Evolutionary conservation across 2,797 vertebrate genomes (phyloP), one percentile per base, ranked within the genome.

Genomic region (Oophaga sylvatica): DNA sequence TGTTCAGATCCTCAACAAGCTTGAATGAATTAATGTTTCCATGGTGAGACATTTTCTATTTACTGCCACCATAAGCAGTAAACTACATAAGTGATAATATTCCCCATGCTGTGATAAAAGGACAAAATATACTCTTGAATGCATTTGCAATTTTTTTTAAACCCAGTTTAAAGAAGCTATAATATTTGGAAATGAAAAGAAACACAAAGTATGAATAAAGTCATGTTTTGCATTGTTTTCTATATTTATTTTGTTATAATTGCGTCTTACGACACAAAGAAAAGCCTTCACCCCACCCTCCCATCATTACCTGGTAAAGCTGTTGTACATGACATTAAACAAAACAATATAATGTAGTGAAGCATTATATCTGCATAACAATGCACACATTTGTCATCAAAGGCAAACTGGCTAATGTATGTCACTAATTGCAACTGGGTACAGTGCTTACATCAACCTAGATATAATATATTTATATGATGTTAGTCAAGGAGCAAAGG

Each of bases 1-100:
- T 81, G 67, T 65, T 81, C 59, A 81, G 5, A 5, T 76, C 13
- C 60, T 60, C 59, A 87, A 48, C 59, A 87, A 87, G 85, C 80
- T 56, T 56, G 57, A 65, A 76, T 65, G 59, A 87, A 76, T 81
- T 29, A 87, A 75, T 81, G 85, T 87, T 82, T 75, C 59, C 70
- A 76, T 35, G 41, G 68, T 53, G 65, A 87, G 53, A 59, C 57
- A 62, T 87, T 87, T 87, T 87, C 60, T 26, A 63, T 81, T 81
- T 75, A 62, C 20, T 80, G 84, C 2, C 19, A 63, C 12, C 86
- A 13, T 73, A 78, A 6, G 73, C 3, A 82, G n/a, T 45, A 83
- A 48, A 11, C 85, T 90, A 88, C 0, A 56, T 1, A 63, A 75
- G 81, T 62, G 77, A 84, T 84, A 84, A 45, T 84, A 2, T 73